phyloP scores from a whole-genome alignment of 2,888 invertebrate genomes.

The Drosophila melanosoma region DNA sequence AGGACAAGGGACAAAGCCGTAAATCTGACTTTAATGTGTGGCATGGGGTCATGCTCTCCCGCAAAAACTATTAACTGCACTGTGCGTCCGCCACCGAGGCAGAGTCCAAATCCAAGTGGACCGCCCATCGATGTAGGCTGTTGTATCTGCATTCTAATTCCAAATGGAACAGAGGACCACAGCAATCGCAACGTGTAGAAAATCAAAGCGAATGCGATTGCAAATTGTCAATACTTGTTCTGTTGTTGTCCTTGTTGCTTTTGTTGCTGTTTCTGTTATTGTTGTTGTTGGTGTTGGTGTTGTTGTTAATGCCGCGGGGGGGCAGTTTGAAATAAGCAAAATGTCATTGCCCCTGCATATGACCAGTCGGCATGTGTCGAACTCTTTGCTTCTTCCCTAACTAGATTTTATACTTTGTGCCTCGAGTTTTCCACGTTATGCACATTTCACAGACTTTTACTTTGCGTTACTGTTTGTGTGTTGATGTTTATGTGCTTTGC shows the following conservation, averaged over 20 bases:
- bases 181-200: conserved; percentile 65
- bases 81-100: conserved; percentile 19
- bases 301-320: conserved; percentile 16
- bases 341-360: conserved; percentile 71
- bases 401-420: conserved; percentile 50
- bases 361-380: conserved; percentile 46
- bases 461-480: conserved; percentile 17
- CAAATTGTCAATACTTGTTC: conserved; percentile 52
- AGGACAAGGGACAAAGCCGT: conserved; percentile 35
- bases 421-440: conserved; percentile 38
- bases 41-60: conserved; percentile 34
- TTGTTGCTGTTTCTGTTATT: conserved; percentile 12
- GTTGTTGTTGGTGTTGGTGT: conserved; percentile 20
- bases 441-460: conserved; percentile 51
- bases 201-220: conserved; percentile 68
- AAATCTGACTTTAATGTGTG: conserved; percentile 61
- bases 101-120: conserved; percentile 15
- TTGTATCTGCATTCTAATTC: conserved; percentile 55
- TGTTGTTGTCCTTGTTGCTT: not conserved
- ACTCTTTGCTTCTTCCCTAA: conserved; percentile 45
- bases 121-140: conserved; percentile 20
- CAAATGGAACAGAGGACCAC: conserved; percentile 18
- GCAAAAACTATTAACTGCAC: conserved; percentile 74
- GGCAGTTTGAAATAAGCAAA: conserved; percentile 64
- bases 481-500: conserved; percentile 13